These are phyloP conservation scores for Sebastes diploproa DNA, from an alignment of 2,797 vertebrate species.

Conservation along the genomic window DNA sequence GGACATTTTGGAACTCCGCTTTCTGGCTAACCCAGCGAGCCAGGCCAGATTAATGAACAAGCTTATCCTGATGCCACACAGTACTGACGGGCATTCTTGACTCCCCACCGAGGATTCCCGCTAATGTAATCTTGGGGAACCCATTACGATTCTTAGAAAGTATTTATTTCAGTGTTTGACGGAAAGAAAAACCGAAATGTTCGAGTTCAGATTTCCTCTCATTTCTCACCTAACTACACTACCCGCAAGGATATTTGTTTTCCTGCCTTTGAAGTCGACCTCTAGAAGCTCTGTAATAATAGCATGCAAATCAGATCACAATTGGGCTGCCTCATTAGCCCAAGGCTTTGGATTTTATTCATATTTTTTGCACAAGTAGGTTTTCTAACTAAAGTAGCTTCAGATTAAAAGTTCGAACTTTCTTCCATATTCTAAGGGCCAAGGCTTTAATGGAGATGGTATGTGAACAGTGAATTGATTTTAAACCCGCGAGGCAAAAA, in stretches of 20 bases:
- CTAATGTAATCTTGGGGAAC: conserved; percentile 50
- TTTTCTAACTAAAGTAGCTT: conserved; percentile 31
- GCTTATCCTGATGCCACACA: conserved; percentile 58
- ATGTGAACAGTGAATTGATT: background rate
- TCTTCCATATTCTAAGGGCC: background rate
- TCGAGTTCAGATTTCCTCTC: background rate
- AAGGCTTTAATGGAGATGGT: conserved; percentile 1
- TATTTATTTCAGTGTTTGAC: conserved; percentile 21
- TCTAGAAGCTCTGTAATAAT: conserved; percentile 30
- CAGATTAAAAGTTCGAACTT: conserved; percentile 11
- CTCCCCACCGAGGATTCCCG: conserved; percentile 36
- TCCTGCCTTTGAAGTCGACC: conserved; percentile 49
- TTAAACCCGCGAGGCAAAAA: background rate
- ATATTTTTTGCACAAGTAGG: conserved; percentile 17
- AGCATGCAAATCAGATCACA: conserved; percentile 45
- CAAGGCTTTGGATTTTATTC: conserved; percentile 27
- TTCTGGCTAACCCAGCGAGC: conserved; percentile 41
- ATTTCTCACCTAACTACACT: conserved; percentile 4
- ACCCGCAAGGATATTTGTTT: conserved; percentile 30
- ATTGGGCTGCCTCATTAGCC: conserved; percentile 29
- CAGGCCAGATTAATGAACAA: conserved; percentile 61
- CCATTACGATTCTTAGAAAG: conserved; percentile 49
- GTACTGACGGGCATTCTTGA: conserved; percentile 45
- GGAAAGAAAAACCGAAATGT: background rate
- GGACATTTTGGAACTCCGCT: conserved; percentile 47